These are phyloP conservation scores for Campoletis raptor DNA, from an alignment of 2,888 invertebrate species.

Conservation along the genomic window DNA sequence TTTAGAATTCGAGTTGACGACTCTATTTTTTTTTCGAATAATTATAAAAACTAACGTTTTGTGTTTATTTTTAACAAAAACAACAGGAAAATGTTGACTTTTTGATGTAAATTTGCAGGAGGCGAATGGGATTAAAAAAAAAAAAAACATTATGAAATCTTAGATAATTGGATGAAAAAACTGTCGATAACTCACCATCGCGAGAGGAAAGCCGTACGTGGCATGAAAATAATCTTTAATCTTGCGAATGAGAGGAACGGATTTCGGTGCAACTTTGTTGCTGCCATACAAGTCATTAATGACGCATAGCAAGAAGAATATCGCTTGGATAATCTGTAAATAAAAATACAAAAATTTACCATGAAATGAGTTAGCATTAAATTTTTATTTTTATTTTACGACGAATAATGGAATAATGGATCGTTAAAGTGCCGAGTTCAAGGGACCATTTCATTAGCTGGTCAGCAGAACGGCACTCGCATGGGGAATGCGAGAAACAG, in stretches of 20 bases:
- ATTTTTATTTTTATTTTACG: background rate
- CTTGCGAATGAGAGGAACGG: conserved; percentile 88
- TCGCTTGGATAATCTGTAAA: conserved; percentile 91
- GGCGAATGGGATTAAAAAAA: background rate
- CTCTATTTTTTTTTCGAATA: too few relatives aligned
- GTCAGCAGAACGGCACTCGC: conserved; percentile 19
- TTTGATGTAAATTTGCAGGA: too few relatives aligned
- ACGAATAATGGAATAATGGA: too few relatives aligned
- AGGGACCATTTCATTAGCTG: conserved; percentile 45
- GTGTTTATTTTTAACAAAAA: too few relatives aligned
- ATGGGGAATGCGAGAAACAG: conserved; percentile 31
- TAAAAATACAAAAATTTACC: conserved; percentile 73
- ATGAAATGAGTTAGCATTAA: background rate
- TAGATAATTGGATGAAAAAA: background rate
- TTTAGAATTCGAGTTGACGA: too few relatives aligned
- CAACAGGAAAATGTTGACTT: too few relatives aligned
- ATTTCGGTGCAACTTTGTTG: conserved; percentile 88
- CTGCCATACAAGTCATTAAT: conserved; percentile 92
- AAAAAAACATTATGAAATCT: background rate
- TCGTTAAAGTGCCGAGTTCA: conserved; percentile 18
- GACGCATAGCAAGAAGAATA: conserved; percentile 91
- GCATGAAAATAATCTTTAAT: conserved; percentile 90
- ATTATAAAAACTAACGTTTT: too few relatives aligned
- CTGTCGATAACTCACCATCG: conserved; percentile 85
- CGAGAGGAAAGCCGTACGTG: conserved; percentile 91